phyloP scores from a whole-genome alignment of 2,797 vertebrate genomes.

The Prionace glauca region DNA sequence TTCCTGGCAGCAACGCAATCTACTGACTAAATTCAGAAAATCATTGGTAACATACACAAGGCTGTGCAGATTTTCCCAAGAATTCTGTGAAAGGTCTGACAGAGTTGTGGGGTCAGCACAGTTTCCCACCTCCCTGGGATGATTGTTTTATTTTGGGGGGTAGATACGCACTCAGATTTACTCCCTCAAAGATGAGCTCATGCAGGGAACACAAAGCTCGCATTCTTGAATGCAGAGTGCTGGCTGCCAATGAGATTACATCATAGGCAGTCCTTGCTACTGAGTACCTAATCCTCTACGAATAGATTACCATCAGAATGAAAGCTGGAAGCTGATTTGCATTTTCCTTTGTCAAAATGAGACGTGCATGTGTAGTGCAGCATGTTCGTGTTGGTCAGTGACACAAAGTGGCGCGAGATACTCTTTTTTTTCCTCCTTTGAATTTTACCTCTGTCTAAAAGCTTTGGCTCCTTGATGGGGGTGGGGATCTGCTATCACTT shows the following conservation, averaged over 20 bases:
- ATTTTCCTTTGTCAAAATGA: slow-evolving; percentile 16
- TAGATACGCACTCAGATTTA: neutral
- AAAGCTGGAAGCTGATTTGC: neutral
- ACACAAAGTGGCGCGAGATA: neutral
- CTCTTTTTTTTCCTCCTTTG: neutral
- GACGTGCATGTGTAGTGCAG: neutral
- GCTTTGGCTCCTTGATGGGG: neutral
- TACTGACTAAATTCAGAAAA: neutral
- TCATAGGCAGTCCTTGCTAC: slow-evolving; percentile 6
- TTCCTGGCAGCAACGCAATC: neutral
- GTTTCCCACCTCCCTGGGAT: neutral
- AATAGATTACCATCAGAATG: slow-evolving; percentile 29
- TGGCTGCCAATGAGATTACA: slow-evolving; percentile 30
- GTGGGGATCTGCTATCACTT: neutral
- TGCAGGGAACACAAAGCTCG: neutral
- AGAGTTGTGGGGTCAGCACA: neutral
- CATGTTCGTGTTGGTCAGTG: neutral
- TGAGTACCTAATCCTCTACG: neutral
- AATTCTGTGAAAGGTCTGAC: neutral
- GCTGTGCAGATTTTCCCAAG: slow-evolving; percentile 1
- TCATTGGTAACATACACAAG: neutral
- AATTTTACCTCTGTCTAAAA: neutral
- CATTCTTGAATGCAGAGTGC: slow-evolving; percentile 6
- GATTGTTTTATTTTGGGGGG: neutral
- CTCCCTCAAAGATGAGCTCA: slow-evolving; percentile 32